phyloP scores from a whole-genome alignment of 2,888 invertebrate species.

The Steromphala cineraria region DNA sequence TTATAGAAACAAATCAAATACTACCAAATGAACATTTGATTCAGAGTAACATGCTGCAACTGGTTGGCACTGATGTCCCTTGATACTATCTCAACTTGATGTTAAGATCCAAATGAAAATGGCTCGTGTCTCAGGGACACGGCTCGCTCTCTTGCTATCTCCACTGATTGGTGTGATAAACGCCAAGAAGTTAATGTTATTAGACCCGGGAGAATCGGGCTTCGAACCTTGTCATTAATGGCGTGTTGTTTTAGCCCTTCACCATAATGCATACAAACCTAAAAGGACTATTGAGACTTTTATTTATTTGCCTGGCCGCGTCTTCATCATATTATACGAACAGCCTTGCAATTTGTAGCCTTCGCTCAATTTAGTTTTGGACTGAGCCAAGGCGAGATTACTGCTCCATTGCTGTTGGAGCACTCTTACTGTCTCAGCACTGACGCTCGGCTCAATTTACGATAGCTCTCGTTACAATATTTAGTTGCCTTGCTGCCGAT shows the following conservation, averaged over 20 bases:
- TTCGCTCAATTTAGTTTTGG: not conserved
- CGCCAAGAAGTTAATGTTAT: not conserved
- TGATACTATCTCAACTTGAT: no score
- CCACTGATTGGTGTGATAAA: not conserved
- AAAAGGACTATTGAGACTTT: slow-evolving; percentile 3
- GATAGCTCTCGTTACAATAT: not conserved
- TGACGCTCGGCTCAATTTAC: not conserved
- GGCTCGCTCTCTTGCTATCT: not conserved
- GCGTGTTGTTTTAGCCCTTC: slow-evolving; percentile 5
- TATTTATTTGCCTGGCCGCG: not conserved
- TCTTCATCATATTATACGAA: not conserved
- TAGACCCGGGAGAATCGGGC: not conserved
- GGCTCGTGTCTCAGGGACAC: not conserved
- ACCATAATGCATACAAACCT: not conserved
- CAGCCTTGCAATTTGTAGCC: not conserved
- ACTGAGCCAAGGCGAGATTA: not conserved
- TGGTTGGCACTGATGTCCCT: no score
- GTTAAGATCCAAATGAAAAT: not conserved
- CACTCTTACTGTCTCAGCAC: not conserved
- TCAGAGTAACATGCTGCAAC: no score
- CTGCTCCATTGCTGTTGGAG: not conserved
- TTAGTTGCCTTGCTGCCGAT: no score
- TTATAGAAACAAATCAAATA: no score
- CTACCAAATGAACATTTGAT: no score
- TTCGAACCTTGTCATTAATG: slow-evolving; percentile 1